Percentiles rank a stretch among this genome's conserved stretches.
Evolutionary conservation across 2,888 invertebrate species (phyloP).

Genomic region (Charanyca ferruginea): DNA sequence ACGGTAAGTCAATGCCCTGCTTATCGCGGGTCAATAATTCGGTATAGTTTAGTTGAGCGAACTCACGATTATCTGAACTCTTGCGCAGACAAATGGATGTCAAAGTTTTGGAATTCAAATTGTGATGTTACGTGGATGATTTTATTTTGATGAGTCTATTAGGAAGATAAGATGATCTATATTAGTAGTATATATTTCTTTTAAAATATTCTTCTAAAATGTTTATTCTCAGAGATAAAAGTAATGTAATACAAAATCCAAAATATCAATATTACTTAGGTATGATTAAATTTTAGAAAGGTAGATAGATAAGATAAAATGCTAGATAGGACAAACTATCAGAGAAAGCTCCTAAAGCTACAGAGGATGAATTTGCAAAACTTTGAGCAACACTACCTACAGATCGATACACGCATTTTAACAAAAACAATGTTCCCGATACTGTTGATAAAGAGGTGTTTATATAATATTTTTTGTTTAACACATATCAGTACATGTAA

Average conservation of each 20-base stretch:
- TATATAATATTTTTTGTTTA: constrained; percentile 70
- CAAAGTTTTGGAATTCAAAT: constrained; percentile 66
- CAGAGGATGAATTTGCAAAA: constrained; percentile 49
- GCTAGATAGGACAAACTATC: not conserved
- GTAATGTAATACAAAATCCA: not conserved
- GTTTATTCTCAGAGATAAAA: no score
- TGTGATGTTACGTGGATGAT: not conserved
- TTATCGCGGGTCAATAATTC: constrained; percentile 82
- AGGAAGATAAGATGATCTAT: no score
- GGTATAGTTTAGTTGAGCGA: constrained; percentile 74
- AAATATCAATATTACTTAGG: not conserved
- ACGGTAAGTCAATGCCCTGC: constrained; percentile 78
- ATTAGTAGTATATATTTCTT: no score
- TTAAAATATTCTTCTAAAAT: no score
- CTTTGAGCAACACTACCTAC: constrained; percentile 68
- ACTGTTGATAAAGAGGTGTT: constrained; percentile 71
- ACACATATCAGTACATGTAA: constrained; percentile 71
- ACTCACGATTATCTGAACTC: constrained; percentile 68
- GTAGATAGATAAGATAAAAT: no score
- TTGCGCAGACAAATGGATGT: constrained; percentile 61
- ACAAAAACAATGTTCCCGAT: constrained; percentile 63
- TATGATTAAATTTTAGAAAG: not conserved
- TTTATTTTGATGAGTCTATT: not conserved
- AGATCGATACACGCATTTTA: constrained; percentile 67
- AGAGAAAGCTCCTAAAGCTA: not conserved